Evolutionary conservation across 2,113 vertebrate species (phyloP), one percentile per base, ranked within the genome.

Genomic region (Maylandia zebra): DNA sequence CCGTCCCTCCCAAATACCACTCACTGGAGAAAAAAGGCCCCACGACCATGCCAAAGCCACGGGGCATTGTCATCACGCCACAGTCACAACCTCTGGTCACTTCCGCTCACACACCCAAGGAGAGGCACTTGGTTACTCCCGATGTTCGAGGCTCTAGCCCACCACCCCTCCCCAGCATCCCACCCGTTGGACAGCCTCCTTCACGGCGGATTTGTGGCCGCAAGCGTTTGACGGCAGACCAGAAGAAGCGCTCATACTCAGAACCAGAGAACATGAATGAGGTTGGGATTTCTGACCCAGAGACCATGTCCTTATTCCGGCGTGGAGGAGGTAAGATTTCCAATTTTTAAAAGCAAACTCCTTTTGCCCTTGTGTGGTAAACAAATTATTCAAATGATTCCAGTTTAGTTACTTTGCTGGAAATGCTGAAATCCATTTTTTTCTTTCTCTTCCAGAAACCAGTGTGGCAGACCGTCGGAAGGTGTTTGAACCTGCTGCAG

Each of bases 211-310:
- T 98, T 13, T 97, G 98, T 0, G 97, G 97, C 4, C 97, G 98
- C 27, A 97, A 96, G 83, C 97, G 98, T 41, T 94, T 99, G 89
- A 97, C 97, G 0, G 88, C 94, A 0, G 98, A 98, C 92, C 98
- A 99, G 95, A 99, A 98, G 95, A 99, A 99, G 85, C 95, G 97
- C 2, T 99, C 98, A 0, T 99, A 98, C 93, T 99, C 99, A 0
- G 99, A 99, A 95, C 99, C 99, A 0, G 98, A 98, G 91, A 99
- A 97, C 90, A 97, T 99, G 95, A 97, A 99, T 0, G 97, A 99
- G 91, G 96, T 99, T 9, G 98, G 99, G 4, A 74, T 98, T 50
- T 97, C 93, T 0, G 97, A 98, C 2, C 69, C 86, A 0, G 97
- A 97, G 80, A 94, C 92, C 0, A 89, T 88, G 0, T 82, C 90